Evolutionary conservation across 2,797 vertebrate genomes (phyloP).

Genomic region (Chanos chanos): DNA sequence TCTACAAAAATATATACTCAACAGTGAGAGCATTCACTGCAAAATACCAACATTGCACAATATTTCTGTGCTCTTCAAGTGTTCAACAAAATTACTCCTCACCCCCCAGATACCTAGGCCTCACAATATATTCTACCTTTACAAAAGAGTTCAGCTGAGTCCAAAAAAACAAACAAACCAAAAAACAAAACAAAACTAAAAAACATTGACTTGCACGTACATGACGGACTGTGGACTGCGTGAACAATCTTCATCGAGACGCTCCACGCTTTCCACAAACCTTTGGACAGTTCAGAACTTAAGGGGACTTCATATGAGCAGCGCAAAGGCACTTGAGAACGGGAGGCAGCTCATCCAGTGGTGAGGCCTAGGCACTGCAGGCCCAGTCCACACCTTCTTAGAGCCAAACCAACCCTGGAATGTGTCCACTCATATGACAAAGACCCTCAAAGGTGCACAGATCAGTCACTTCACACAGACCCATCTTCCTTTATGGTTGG

Average conservation of each 20-base stretch:
- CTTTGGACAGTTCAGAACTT: conserved; percentile 36
- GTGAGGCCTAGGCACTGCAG: conserved; percentile 70
- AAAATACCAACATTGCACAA: conserved; percentile 65
- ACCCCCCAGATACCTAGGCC: conserved; percentile 6
- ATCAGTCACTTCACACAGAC: conserved; percentile 43
- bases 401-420: conserved; percentile 41
- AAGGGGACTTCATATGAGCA: conserved; percentile 33
- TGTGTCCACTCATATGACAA: conserved; percentile 48
- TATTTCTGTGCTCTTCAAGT: conserved; percentile 32
- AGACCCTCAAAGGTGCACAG: conserved; percentile 28
- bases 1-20: conserved; percentile 54
- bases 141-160: conserved; percentile 28
- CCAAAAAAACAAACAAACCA: conserved; percentile 5
- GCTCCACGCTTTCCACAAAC: conserved; percentile 33
- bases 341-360: conserved; percentile 23
- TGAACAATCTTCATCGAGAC: too few relatives aligned
- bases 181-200: neutral
- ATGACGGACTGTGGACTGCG: conserved; percentile 5
- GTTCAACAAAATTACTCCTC: conserved; percentile 36
- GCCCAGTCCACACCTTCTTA: conserved; percentile 59
- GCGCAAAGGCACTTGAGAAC: conserved; percentile 73
- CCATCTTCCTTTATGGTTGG: conserved; percentile 16
- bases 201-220: conserved; percentile 6
- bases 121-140: conserved; percentile 27
- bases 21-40: conserved; percentile 45